phyloP scores from a whole-genome alignment of 1,140 invertebrate genomes.

The Cotesia chilonis region DNA sequence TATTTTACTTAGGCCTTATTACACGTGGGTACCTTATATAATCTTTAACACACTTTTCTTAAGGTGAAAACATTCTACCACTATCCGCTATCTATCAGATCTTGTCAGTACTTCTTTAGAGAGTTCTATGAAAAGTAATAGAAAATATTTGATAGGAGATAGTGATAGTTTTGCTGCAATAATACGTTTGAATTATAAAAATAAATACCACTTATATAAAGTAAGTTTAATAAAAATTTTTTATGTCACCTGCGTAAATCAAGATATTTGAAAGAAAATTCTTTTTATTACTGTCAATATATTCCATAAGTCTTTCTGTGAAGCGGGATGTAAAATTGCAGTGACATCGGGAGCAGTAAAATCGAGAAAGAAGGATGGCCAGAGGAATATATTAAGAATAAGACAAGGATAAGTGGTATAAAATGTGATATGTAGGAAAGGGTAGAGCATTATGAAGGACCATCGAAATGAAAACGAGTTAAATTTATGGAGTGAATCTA shows the following conservation, averaged over 20 bases:
- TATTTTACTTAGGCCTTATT: no score
- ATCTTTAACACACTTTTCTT: no score
- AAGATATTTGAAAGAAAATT: background rate
- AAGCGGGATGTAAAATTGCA: background rate
- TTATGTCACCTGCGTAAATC: background rate
- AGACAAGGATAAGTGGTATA: background rate
- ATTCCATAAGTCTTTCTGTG: background rate
- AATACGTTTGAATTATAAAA: no score
- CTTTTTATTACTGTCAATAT: slow-evolving; percentile 8
- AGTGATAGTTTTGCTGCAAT: no score
- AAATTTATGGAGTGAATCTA: slow-evolving; percentile 8
- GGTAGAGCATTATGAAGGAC: background rate
- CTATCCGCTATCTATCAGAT: no score
- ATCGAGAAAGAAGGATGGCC: background rate
- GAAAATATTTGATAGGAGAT: no score
- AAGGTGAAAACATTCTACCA: no score
- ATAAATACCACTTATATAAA: background rate
- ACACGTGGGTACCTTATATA: no score
- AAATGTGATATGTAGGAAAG: background rate
- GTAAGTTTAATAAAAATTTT: background rate
- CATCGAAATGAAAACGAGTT: slow-evolving; percentile 7
- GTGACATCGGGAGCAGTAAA: slow-evolving; percentile 6
- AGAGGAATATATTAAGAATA: background rate
- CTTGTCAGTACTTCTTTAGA: no score
- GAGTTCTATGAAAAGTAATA: no score